Conservation (phyloP, 2,888 invertebrate genomes). For the Cosmia pyralina region DNA sequence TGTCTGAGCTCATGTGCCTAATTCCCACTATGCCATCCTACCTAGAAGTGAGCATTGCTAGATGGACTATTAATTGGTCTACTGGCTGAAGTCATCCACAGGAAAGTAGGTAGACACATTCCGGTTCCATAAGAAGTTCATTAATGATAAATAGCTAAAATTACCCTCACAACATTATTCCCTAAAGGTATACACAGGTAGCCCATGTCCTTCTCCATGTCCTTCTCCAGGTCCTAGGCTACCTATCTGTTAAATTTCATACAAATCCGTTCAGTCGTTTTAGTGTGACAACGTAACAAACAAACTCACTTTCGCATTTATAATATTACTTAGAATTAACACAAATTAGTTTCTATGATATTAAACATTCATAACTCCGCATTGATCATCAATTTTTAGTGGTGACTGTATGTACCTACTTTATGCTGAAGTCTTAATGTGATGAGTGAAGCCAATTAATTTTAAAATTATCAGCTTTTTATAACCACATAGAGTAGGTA, state of each 20-base stretch:
- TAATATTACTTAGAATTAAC: no score
- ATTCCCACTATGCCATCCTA: not conserved
- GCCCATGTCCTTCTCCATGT: no score
- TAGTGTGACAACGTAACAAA: no score
- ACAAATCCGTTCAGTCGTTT: no score
- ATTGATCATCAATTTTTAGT: not conserved
- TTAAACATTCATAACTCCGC: not conserved
- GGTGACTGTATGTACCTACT: not conserved
- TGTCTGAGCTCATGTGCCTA: not conserved
- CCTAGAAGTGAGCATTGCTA: not conserved
- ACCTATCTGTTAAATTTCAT: no score
- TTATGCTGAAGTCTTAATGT: slow-evolving; percentile 16
- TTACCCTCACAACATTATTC: not conserved
- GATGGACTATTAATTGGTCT: not conserved
- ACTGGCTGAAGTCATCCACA: not conserved
- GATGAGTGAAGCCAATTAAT: slow-evolving; percentile 12
- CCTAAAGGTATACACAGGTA: not conserved
- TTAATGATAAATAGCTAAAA: not conserved
- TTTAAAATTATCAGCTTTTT: slow-evolving; percentile 14
- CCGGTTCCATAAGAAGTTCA: not conserved
- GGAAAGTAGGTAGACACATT: not conserved
- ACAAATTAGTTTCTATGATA: not conserved
- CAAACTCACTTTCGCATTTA: no score
- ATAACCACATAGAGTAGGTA: not conserved
- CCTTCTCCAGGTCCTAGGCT: no score